Evolutionary conservation across 2,797 vertebrate genomes (phyloP).

Genomic region (Thalassophryne amazonica): DNA sequence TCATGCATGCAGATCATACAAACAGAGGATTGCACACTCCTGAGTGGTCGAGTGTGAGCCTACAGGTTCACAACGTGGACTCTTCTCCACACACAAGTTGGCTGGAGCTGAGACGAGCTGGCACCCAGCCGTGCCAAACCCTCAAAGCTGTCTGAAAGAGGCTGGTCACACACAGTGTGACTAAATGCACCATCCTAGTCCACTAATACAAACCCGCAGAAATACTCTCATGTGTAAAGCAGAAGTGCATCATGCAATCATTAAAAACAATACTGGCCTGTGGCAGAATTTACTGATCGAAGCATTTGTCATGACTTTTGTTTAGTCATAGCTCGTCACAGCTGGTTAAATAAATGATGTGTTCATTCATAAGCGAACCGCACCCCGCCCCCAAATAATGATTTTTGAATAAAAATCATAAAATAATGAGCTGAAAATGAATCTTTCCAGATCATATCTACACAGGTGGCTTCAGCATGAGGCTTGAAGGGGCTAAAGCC

Average conservation of each 20-base stretch:
- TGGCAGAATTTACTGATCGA: constrained; percentile 35
- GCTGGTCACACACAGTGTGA: constrained; percentile 53
- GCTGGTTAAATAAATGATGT: constrained; percentile 17
- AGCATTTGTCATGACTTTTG: constrained; percentile 24
- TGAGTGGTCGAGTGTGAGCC: too few species aligned
- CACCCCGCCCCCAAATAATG: too few species aligned
- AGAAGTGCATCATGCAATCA: constrained; percentile 41
- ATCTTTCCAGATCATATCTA: too few species aligned
- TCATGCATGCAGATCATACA: too few species aligned
- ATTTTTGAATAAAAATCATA: too few species aligned
- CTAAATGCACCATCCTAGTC: constrained; percentile 28
- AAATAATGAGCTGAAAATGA: too few species aligned
- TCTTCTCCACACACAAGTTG: constrained; percentile 50
- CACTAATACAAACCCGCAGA: constrained; percentile 7
- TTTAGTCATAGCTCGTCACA: constrained; percentile 37
- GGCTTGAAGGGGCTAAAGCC: too few species aligned
- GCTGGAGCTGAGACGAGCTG: constrained; percentile 51
- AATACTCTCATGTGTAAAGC: constrained; percentile 27
- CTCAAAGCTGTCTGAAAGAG: constrained; percentile 50
- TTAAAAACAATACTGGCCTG: constrained; percentile 46
- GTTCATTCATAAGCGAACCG: constrained; percentile 7
- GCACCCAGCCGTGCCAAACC: constrained; percentile 49
- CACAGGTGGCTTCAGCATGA: too few species aligned
- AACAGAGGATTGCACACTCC: too few species aligned
- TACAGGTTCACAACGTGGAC: constrained; percentile 21